These are phyloP conservation scores for Hylaeus volcanicus DNA, from an alignment of 1,140 invertebrate species.

Conservation along the genomic window DNA sequence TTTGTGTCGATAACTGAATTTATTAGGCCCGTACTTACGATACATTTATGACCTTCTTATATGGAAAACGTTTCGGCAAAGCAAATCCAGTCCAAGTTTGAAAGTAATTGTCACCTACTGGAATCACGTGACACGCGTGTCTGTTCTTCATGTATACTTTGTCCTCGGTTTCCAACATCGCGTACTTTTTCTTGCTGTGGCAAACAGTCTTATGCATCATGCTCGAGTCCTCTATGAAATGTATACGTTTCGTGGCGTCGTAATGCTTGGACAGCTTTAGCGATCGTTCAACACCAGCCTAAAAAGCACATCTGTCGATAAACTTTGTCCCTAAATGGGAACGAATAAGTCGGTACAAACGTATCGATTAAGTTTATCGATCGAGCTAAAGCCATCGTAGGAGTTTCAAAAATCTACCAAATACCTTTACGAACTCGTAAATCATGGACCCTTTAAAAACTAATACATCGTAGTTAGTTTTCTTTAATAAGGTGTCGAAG, in stretches of 20 bases:
- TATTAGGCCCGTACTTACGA: conserved; percentile 44
- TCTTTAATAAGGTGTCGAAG: conserved; percentile 56
- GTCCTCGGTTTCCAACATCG: conserved; percentile 53
- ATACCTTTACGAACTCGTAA: conserved; percentile 25
- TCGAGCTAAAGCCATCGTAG: too few relatives aligned
- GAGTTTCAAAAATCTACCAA: not conserved
- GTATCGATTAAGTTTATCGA: not conserved
- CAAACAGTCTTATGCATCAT: conserved; percentile 43
- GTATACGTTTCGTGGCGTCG: not conserved
- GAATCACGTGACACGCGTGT: conserved; percentile 35
- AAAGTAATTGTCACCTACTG: conserved; percentile 8
- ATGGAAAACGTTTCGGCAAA: conserved; percentile 34
- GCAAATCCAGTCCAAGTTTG: conserved; percentile 53
- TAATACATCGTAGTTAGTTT: conserved; percentile 57
- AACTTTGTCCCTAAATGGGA: too few relatives aligned
- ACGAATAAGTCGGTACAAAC: too few relatives aligned
- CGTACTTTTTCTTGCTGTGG: conserved; percentile 22
- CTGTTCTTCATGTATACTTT: conserved; percentile 13
- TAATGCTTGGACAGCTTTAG: not conserved
- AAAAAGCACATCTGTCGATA: not conserved
- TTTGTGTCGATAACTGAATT: not conserved
- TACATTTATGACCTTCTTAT: conserved; percentile 58
- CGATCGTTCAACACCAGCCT: not conserved
- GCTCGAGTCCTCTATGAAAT: not conserved
- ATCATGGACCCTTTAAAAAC: conserved; percentile 43